These are phyloP conservation scores for Archilochus colubris DNA, from an alignment of 2,113 vertebrate species.

Conservation along the genomic window DNA sequence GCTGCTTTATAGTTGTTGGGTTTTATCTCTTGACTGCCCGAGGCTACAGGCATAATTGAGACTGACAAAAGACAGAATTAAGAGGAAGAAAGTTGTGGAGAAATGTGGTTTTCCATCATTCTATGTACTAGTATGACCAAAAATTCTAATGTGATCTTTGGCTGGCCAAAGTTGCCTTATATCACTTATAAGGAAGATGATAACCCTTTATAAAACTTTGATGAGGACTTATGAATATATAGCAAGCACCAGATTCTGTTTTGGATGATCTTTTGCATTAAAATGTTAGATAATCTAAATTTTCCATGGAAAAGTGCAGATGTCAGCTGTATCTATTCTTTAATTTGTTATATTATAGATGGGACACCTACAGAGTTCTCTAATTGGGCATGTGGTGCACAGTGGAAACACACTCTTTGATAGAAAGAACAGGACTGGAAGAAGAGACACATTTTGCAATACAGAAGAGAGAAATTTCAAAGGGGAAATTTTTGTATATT, in stretches of 20 bases:
- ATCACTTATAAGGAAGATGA: neutral
- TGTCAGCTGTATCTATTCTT: neutral
- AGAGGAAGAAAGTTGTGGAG: neutral
- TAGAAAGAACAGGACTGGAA: neutral
- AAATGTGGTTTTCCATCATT: neutral
- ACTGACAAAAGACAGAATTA: neutral
- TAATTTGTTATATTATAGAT: neutral
- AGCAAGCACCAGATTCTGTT: neutral
- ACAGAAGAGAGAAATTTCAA: neutral
- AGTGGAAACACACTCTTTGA: neutral
- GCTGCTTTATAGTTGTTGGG: neutral
- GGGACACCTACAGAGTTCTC: neutral
- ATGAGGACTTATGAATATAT: neutral
- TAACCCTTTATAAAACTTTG: neutral
- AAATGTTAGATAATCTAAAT: neutral
- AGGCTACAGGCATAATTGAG: neutral
- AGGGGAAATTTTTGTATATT: fast-evolving
- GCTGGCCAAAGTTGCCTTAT: neutral
- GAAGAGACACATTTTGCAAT: neutral
- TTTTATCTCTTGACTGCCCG: conserved; percentile 8
- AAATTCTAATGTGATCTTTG: neutral
- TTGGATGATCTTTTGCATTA: neutral
- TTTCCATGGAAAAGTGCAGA: neutral
- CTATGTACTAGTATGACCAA: neutral
- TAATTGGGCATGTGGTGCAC: neutral